phyloP scores from a whole-genome alignment of 2,797 vertebrate species.

The Taenioides sp. region DNA sequence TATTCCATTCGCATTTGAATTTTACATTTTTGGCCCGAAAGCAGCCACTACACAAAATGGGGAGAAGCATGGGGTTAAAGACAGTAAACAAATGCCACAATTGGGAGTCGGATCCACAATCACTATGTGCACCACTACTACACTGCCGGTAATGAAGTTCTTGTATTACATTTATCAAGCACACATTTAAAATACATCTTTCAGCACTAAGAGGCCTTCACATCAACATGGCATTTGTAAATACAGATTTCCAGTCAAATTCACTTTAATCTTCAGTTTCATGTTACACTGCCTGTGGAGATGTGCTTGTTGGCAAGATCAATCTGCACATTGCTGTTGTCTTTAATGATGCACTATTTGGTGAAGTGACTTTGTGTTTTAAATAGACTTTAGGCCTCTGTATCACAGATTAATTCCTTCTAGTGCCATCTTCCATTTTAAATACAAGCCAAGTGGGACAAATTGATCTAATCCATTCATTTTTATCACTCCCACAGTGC shows the following conservation, averaged over 20 bases:
- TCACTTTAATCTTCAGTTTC: conserved; percentile 31
- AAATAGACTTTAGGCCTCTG: neutral
- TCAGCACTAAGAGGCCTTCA: conserved; percentile 20
- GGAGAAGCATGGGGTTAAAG: neutral
- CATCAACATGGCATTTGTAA: conserved; percentile 27
- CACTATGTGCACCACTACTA: neutral
- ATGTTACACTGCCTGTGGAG: conserved; percentile 37
- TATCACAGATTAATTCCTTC: conserved; percentile 6
- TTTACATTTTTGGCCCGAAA: too few relatives aligned
- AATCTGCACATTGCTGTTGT: conserved; percentile 12
- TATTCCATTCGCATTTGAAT: too few relatives aligned
- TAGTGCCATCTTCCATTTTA: conserved; percentile 19
- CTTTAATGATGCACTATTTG: conserved; percentile 40
- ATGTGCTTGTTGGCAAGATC: conserved; percentile 47
- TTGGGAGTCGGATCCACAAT: neutral
- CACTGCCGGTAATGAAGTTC: neutral
- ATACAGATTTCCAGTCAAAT: conserved; percentile 29
- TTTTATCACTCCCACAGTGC: conserved; percentile 23
- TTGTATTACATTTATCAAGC: neutral
- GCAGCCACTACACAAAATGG: neutral
- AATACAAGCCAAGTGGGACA: conserved; percentile 21
- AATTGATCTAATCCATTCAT: conserved; percentile 16
- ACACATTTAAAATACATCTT: neutral
- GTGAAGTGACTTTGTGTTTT: conserved; percentile 37
- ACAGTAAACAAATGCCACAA: neutral